Base-by-base conservation (phyloP, 2,888 invertebrate species). In the Sinhomidia bicolor region DNA sequence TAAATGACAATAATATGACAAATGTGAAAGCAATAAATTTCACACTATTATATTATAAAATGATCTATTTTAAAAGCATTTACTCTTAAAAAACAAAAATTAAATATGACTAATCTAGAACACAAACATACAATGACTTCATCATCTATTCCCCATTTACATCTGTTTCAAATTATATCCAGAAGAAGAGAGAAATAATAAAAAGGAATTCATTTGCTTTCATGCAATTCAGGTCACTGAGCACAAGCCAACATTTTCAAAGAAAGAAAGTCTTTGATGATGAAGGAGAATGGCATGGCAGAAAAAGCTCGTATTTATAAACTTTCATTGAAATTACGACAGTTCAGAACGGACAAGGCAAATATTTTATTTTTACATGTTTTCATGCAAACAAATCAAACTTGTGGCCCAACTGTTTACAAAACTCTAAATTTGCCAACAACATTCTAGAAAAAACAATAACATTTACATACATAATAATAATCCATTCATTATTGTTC, bases 191-290 rank as follows among this genome's bases (percentile, higher is more conserved):
- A n/a, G n/a, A 57, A 57, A 79, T n/a, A 44, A 74, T 41, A 17
- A 74, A 44, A 5, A 44, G 7, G 9, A 62, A 26, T 14, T 14
- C n/a, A 20, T 41, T 41, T 41, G 23, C 68, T 20, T 47, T 41
- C 80, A 14, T 5, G 0, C n/a, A 32, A 84, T 83, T 32, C 84
- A 76, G 84, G 84, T 85, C 84, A 85, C 57, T 47, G 60, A 60
- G 76, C 32, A 85, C 84, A 76, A 17, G 68, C 17, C 6, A 71
- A 7, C 68, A 71, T 41, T 71, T 41, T 71, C 41, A 62, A 36
- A 29, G 36, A 74, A 74, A 41, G 60, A 60, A 80, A 20, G 26
- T 57, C 60, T 60, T 80, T 71, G 17, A 57, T 57, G 51, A 51
- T 51, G 20, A 20, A 17, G 5, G 20, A 57, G 20, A 20, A 20